Evolutionary conservation across 2,888 invertebrate species (phyloP), one percentile per base, ranked within the genome.

Genomic region (Tyria jacobaeae): DNA sequence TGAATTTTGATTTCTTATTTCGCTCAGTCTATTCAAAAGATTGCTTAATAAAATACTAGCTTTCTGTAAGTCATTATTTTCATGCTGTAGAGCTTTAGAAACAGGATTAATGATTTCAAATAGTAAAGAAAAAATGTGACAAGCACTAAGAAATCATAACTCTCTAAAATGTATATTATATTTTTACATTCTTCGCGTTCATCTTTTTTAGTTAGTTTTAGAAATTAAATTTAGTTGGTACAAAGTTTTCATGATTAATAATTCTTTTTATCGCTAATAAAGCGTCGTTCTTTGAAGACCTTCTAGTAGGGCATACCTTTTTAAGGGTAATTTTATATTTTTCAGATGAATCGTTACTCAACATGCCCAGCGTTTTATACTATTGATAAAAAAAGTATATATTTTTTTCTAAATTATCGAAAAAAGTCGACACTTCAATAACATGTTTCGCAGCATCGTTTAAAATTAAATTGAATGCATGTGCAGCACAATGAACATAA

Each of bases 11-110:
- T 70, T 66, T 64, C 67, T 68, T 69, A 67, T 63, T 73, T 65
- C 41, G 64, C 62, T 66, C 66, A 70, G 68, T 63, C 64, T 68
- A 73, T 73, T 68, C 24, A 71, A 69, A 71, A 69, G 66, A 67
- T 68, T 71, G 64, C 67, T 64, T 69, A 70, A 70, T 67, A 73
- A 63, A 63, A 66, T 75, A n/a, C n/a, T n/a, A n/a, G n/a, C n/a
- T n/a, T n/a, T n/a, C n/a, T n/a, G n/a, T n/a, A n/a, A n/a, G n/a
- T n/a, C n/a, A n/a, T n/a, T n/a, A n/a, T n/a, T n/a, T n/a, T n/a
- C n/a, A n/a, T n/a, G n/a, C n/a, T n/a, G 68, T 75, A 66, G 64
- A 69, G 69, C 67, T 73, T 68, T 71, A 79, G 73, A 76, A 78
- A 74, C 72, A 77, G 78, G 72, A 73, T 48, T 48, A 25, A 48